Evolutionary conservation across 2,113 vertebrate genomes (phyloP).

Genomic region (Artemisiospiza belli): DNA sequence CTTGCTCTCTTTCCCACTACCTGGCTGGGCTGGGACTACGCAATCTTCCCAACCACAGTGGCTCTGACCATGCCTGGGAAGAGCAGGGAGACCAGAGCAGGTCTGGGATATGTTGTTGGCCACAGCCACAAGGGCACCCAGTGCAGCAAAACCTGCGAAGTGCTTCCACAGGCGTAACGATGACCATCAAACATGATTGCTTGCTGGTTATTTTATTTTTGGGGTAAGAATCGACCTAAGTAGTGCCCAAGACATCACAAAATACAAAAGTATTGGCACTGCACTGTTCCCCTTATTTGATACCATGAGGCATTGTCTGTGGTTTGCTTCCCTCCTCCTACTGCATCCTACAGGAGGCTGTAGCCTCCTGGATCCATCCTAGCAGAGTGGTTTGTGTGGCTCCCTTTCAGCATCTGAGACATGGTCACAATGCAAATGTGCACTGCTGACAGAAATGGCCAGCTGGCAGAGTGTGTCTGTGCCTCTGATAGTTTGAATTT

Average conservation of each 20-base stretch:
- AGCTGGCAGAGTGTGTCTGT: constrained; percentile 21
- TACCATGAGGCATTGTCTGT: rapidly evolving
- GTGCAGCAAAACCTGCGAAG: background rate
- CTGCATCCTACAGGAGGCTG: background rate
- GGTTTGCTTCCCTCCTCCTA: background rate
- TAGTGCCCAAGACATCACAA: background rate
- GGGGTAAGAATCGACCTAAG: rapidly evolving
- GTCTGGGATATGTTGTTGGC: background rate
- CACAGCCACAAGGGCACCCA: background rate
- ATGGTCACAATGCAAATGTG: background rate
- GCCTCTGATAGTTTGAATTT: constrained; percentile 20
- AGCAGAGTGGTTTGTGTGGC: background rate
- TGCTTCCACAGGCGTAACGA: background rate
- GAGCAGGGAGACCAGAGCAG: background rate
- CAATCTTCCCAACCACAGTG: background rate
- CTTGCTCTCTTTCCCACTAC: background rate
- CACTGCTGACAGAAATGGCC: background rate
- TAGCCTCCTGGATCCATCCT: rapidly evolving
- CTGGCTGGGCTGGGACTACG: too few relatives aligned
- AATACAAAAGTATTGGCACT: background rate
- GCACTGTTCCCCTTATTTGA: background rate
- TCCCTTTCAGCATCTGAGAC: background rate
- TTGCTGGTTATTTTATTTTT: background rate
- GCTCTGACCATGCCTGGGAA: background rate
- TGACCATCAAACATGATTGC: background rate